Evolutionary conservation across 1,140 invertebrate genomes (phyloP).

Genomic region (Drosophila pectinifera): DNA sequence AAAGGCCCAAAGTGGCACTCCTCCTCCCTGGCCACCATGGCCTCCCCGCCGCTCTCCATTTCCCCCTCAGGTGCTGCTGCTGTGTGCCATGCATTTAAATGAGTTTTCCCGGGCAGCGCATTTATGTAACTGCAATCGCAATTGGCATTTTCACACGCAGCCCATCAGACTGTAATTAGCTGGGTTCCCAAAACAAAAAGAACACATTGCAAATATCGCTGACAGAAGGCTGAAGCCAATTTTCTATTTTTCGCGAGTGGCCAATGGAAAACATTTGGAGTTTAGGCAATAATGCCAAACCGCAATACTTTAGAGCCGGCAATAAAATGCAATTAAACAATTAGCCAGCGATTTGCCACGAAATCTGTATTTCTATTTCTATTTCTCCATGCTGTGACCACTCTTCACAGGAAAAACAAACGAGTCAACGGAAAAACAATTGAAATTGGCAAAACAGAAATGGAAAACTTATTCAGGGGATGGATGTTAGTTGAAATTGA

Average conservation of each 20-base stretch:
- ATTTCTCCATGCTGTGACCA: constrained; percentile 7
- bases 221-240: constrained; percentile 1
- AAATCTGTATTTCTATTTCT: constrained; percentile 33
- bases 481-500: neutral
- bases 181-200: constrained; percentile 4
- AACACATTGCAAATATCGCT: constrained; percentile 17
- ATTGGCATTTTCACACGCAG: constrained; percentile 44
- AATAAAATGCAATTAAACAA: constrained; percentile 70
- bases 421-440: constrained; percentile 13
- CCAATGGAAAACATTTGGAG: constrained; percentile 33
- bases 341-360: constrained; percentile 41
- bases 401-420: constrained; percentile 4
- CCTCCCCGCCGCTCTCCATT: constrained; percentile 2
- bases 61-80: constrained; percentile 10
- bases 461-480: constrained; percentile 19
- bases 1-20: constrained; percentile 24
- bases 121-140: constrained; percentile 59
- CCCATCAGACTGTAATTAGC: constrained; percentile 51
- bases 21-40: no score
- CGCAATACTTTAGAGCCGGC: constrained; percentile 49
- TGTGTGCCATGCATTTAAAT: constrained; percentile 67
- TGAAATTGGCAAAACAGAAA: constrained; percentile 25
- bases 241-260: constrained; percentile 1
- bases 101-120: constrained; percentile 49
- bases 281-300: constrained; percentile 22